Evolutionary conservation across 2,797 vertebrate species (phyloP), one percentile per base, ranked within the genome.

Genomic region (Helostoma temminkii): DNA sequence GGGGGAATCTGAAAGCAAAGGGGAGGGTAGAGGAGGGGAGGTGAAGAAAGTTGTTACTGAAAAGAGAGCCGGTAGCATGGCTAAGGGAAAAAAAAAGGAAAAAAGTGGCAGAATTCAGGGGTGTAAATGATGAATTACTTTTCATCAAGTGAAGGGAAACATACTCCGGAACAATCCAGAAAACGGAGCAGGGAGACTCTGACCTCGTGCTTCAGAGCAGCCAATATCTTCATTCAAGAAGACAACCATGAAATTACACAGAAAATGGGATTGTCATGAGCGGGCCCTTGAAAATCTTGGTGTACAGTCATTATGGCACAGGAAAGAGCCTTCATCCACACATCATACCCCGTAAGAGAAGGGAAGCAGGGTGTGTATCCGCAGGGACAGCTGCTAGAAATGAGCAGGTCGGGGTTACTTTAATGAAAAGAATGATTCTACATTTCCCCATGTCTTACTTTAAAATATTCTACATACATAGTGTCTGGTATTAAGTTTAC

Each of bases 141-240:
- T 94, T 94, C 92, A 94, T 94, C 93, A 94, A 93, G 93, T 94
- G 92, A 93, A 91, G 97, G 97, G 97, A 99, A 99, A 99, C 97
- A 98, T 97, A 96, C 96, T 98, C 96, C 94, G 96, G 96, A 98
- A 98, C 96, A 97, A 97, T 97, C 96, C 96, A 96, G 96, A 97
- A 96, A 97, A 88, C 78, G 95, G 96, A 97, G 96, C 96, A 95
- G 88, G 94, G 95, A 96, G 95, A 96, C 95, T 97, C 97, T 99
- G 97, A 99, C 98, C 98, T 96, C 96, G 94, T 96, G 96, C 95
- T 97, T 97, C 96, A 96, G 95, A 98, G 96, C 96, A 97, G 97
- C 97, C 98, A 97, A 99, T 99, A 99, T 99, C 98, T 99, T 99
- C 98, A 99, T 99, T 99, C 97, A 99, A 99, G 97, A 99, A 99